Base-by-base conservation (phyloP, 2,888 invertebrate species). In the Vannuccia rotundouncinata region DNA sequence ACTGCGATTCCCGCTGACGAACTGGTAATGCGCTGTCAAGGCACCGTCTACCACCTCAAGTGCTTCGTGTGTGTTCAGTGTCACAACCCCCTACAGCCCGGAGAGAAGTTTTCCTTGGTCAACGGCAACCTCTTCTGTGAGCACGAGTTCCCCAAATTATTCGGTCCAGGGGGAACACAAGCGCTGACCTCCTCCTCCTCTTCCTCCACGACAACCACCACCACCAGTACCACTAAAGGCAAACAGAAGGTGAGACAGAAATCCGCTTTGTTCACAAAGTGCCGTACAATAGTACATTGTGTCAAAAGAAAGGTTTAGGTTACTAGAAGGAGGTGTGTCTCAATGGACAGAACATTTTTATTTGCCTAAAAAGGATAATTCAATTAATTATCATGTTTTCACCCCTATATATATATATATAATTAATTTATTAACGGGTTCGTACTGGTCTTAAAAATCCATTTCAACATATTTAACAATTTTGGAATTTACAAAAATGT, bases 31-130 rank as follows among this genome's bases (percentile, higher is more conserved):
- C 91, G 94, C 89, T 92, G 92, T 85, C 86, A 86, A 91, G 84
- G 85, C 75, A 87, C 85, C 89, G 94, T 94, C 86, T 95, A 94
- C 91, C 95, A 95, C 91, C 91, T 95, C 90, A 94, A 94, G 90
- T 95, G 95, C 90, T 95, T 95, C 91, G 92, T 93, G 85, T 95
- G 95, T 91, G 94, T 93, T 89, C 94, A 95, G 89, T 95, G 95
- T 89, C 92, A 93, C 85, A 91, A 92, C 86, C 93, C 92, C 89
- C 92, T 95, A 86, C 92, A 93, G 89, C 92, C 94, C 85, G 95
- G 95, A 85, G 95, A 95, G 91, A 92, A 94, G 90, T 95, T 94
- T 90, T 93, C 94, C 89, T 90, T 95, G 85, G 29, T 75, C 75
- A 93, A 93, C 86, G 95, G 95, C 83, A 92, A 92, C 87, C 91